Conservation (phyloP, 2,888 invertebrate genomes). For the Deilephila porcellus region DNA sequence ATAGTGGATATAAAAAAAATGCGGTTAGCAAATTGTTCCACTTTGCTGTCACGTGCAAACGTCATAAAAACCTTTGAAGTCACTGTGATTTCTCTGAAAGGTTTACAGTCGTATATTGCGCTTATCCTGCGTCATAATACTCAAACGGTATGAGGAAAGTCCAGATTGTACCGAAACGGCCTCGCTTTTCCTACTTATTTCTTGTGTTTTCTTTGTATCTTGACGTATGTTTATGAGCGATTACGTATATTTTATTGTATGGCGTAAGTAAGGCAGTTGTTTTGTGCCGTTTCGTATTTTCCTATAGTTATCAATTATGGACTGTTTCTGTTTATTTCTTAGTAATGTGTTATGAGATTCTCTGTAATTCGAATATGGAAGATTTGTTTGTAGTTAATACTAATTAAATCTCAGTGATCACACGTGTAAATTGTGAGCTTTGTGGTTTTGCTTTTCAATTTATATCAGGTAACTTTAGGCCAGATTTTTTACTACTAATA, state of each 20-base stretch:
- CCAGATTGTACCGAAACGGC: constrained; percentile 13
- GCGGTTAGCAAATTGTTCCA: too few species aligned
- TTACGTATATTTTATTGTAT: constrained; percentile 8
- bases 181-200: constrained; percentile 11
- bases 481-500: too few species aligned
- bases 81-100: constrained; percentile 3
- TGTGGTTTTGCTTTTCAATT: too few species aligned
- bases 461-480: too few species aligned
- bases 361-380: too few species aligned
- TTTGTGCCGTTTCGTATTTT: not conserved
- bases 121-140: constrained; percentile 11
- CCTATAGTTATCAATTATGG: not conserved
- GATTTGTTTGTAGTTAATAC: too few species aligned
- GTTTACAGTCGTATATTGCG: constrained; percentile 20
- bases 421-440: too few species aligned
- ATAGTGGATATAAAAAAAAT: not conserved
- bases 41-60: not conserved
- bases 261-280: not conserved
- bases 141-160: not conserved
- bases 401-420: too few species aligned
- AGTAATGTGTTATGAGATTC: not conserved
- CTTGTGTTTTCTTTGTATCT: constrained; percentile 1
- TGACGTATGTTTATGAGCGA: constrained; percentile 11
- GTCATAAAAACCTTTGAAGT: constrained; percentile 11
- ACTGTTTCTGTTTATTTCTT: not conserved